Conservation (phyloP, 2,113 vertebrate genomes). For the Leucopternis melanops region DNA sequence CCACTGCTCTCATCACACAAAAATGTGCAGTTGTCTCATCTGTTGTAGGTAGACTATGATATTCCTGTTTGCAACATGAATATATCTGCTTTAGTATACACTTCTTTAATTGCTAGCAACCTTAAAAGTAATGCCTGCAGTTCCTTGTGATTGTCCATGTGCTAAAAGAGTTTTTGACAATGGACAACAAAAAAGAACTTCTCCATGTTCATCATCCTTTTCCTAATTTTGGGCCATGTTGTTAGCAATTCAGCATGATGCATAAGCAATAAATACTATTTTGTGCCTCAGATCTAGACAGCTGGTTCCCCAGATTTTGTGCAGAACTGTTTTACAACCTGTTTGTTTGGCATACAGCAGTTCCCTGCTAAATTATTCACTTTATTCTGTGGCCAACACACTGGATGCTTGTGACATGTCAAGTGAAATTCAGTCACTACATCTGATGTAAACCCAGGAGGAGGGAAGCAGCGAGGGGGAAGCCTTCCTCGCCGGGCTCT, state of each 20-base stretch:
- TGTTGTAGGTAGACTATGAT: neutral
- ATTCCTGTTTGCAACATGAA: neutral
- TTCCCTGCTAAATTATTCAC: constrained; percentile 9
- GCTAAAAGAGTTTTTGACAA: neutral
- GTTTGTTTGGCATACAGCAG: constrained; percentile 24
- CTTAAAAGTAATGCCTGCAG: neutral
- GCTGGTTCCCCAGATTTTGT: neutral
- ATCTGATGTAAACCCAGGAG: neutral
- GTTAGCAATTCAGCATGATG: neutral
- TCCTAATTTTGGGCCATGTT: neutral
- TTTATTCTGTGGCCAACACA: neutral
- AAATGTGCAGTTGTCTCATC: neutral
- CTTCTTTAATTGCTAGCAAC: neutral
- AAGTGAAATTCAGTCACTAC: neutral
- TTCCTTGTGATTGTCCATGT: neutral
- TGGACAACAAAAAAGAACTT: neutral
- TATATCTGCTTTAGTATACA: neutral
- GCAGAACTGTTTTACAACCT: neutral
- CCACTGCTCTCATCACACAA: neutral
- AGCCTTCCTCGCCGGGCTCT: no score
- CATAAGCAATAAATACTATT: neutral
- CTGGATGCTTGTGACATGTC: neutral
- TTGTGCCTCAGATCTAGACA: neutral
- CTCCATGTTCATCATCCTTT: neutral
- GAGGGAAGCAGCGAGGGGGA: no score